Base-by-base conservation (phyloP, 92 coral and sea anemone species). In the Porites rus region DNA sequence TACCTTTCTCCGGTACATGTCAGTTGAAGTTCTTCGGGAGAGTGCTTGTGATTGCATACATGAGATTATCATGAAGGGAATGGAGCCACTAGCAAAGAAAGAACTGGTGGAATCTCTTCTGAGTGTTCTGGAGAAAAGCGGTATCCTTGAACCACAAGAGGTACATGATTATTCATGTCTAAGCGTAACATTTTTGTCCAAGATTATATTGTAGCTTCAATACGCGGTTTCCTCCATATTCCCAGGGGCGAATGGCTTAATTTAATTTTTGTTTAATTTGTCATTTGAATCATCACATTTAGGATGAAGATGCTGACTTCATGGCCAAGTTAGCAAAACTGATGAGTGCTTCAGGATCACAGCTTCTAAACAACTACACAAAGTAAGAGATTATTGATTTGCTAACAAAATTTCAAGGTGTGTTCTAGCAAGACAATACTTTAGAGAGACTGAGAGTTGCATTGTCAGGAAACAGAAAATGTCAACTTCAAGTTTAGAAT, bases 21-120 rank as follows among this genome's bases (percentile, higher is more conserved):
- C 96, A 10, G 90, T 95, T 16, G 99, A 95, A 65, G 95, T 91
- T 38, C 93, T 97, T 50, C 86, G 98, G 19, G 99, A 97, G 77
- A 95, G 98, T 86, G 95, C 96, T 0, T 97, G 99, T 88, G 99
- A 97, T 79, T 97, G 99, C 75, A 92, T 97, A 51, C 98, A 96
- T 84, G 99, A 95, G 92, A 93, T 97, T 53, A 92, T 97, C 31
- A 90, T 91, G 76, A 97, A 97, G 90, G 99, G 99, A 8, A 97
- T 97, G 99, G 97, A 95, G 79, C 98, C 99, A 64, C 87, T 97
- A 1, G 97, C 96, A 69, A 97, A 97, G 74, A 95, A 88, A 28
- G 96, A 95, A 69, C 83, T 97, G 19, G 94, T 97, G 3, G 97
- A 97, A 84, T 95, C 97, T 21, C 92, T 97, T 74, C 74, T 97